These are phyloP conservation scores for Palythoa grandiflora DNA, from an alignment of 92 coral and sea anemone genomes.

Conservation along the genomic window DNA sequence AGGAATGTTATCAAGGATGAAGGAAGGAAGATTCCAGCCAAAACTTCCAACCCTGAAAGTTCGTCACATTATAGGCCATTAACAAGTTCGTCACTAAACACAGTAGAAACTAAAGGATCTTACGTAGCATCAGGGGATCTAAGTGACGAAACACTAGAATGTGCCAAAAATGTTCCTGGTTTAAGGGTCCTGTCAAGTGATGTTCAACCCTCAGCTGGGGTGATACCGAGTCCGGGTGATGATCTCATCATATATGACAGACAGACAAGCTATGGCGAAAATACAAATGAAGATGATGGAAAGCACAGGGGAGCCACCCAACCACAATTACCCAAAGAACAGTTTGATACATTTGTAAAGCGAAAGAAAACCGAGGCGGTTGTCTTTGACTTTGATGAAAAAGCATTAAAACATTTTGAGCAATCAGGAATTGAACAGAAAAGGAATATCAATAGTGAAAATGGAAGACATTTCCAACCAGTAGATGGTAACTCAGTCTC, in stretches of 20 bases:
- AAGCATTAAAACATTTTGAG: constrained; percentile 28
- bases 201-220: background rate
- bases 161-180: background rate
- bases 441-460: background rate
- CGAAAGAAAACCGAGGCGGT: constrained; percentile 48
- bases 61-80: background rate
- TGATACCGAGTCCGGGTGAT: background rate
- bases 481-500: background rate
- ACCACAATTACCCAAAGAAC: background rate
- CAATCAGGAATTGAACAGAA: background rate
- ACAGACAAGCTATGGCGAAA: background rate
- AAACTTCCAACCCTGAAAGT: background rate
- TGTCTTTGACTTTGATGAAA: constrained; percentile 71
- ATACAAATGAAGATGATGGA: background rate
- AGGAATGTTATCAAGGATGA: constrained; percentile 29
- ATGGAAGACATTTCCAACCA: background rate
- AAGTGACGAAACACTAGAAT: background rate
- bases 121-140: background rate
- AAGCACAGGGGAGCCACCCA: background rate
- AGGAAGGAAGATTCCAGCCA: background rate
- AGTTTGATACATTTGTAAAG: constrained; percentile 17
- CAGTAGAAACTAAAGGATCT: background rate
- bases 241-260: constrained; percentile 22
- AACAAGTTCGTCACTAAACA: background rate
- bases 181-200: background rate